Percentiles rank a stretch among this genome's conserved stretches.
Conservation (phyloP, 2,888 invertebrate genomes). For the Suillia variegata region DNA sequence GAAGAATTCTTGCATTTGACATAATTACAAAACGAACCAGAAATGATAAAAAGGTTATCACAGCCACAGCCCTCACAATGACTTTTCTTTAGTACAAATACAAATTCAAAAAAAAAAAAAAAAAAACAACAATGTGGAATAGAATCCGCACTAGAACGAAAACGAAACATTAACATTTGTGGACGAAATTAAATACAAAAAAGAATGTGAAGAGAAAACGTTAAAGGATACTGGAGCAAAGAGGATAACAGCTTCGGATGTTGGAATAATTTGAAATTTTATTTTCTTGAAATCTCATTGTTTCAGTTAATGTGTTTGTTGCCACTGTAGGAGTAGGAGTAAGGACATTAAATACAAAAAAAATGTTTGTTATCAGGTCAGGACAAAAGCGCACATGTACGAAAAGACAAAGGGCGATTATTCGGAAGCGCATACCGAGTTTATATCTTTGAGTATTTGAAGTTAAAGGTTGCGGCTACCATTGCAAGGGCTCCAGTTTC, state of each 20-base stretch:
- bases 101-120: constrained; percentile 10
- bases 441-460: no score
- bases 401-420: constrained; percentile 3
- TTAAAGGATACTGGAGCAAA: constrained; percentile 14
- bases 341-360: constrained; percentile 11
- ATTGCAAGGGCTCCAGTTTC: no score
- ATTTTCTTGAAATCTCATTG: constrained; percentile 21
- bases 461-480: no score
- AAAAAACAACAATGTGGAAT: background rate
- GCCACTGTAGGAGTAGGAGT: background rate
- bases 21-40: constrained; percentile 51
- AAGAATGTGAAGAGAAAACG: constrained; percentile 1
- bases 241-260: constrained; percentile 9
- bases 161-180: constrained; percentile 16
- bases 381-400: constrained; percentile 5
- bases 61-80: constrained; percentile 8
- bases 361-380: constrained; percentile 9
- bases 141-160: constrained; percentile 2
- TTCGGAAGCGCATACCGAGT: no score
- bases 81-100: constrained; percentile 8
- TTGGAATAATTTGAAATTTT: constrained; percentile 11
- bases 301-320: constrained; percentile 7
- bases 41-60: constrained; percentile 22
- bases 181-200: constrained; percentile 1
- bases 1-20: constrained; percentile 50